Evolutionary conservation across 2,888 invertebrate genomes (phyloP).

Genomic region (Electrophaes corylata): DNA sequence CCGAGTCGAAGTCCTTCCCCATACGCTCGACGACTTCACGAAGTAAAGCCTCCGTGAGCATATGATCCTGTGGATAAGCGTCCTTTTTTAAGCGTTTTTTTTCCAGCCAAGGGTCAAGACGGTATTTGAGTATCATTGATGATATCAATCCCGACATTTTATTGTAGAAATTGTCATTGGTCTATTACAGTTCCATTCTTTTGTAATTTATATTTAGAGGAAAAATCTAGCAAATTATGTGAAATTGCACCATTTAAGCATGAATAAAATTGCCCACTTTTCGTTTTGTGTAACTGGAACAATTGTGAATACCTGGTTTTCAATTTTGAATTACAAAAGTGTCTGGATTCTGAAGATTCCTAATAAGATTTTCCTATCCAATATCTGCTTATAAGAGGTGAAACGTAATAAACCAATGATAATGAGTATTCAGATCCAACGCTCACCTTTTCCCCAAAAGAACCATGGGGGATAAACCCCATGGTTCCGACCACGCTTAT

Average conservation of each 20-base stretch:
- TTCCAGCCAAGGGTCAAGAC: constrained; percentile 14
- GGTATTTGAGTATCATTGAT: constrained; percentile 7
- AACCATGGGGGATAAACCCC: constrained; percentile 83
- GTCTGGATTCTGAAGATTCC: background rate
- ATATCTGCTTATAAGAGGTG: background rate
- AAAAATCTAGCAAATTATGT: no score
- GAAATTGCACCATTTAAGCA: no score
- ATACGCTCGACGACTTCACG: constrained; percentile 91
- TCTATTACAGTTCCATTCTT: background rate
- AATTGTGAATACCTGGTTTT: no score
- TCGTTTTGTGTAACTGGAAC: no score
- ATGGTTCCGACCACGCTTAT: constrained; percentile 75
- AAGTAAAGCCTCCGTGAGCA: constrained; percentile 88
- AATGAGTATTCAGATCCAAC: background rate
- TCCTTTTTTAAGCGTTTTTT: constrained; percentile 23
- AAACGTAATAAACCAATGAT: background rate
- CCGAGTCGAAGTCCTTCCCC: constrained; percentile 89
- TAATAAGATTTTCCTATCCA: no score
- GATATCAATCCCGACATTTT: constrained; percentile 9
- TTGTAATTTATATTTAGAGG: background rate
- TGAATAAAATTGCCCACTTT: no score
- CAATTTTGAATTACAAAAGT: no score
- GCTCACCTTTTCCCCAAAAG: constrained; percentile 81
- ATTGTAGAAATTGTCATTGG: background rate
- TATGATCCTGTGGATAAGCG: constrained; percentile 78